These are phyloP conservation scores for Terrapene triunguis DNA, from an alignment of 2,113 vertebrate species.

Conservation along the genomic window DNA sequence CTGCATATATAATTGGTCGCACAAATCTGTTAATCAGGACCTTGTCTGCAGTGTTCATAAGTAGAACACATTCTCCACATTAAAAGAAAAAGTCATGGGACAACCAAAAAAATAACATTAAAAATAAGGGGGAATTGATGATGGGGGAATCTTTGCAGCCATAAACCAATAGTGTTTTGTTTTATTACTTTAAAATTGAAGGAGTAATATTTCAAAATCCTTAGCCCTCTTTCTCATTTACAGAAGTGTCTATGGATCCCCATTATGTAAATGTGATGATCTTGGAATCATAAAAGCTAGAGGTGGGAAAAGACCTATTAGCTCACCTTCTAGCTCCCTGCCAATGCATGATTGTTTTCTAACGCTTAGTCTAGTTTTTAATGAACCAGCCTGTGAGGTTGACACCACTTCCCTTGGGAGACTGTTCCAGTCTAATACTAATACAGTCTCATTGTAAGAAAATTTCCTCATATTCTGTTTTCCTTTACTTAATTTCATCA, in stretches of 20 bases:
- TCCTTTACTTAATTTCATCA: constrained; percentile 10
- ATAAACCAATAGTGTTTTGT: constrained; percentile 48
- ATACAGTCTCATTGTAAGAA: constrained; percentile 41
- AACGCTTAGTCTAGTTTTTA: constrained; percentile 29
- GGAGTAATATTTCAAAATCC: constrained; percentile 44
- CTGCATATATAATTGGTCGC: not conserved
- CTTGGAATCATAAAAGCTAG: constrained; percentile 47
- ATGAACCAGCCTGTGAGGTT: constrained; percentile 56
- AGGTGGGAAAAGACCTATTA: constrained; percentile 61
- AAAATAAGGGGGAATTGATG: constrained; percentile 46
- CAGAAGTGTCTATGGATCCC: constrained; percentile 37
- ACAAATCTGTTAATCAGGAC: accelerated
- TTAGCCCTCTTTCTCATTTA: constrained; percentile 45
- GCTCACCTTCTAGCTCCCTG: constrained; percentile 57
- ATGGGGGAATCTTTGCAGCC: constrained; percentile 54
- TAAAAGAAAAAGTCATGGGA: not conserved
- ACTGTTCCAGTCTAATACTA: constrained; percentile 45
- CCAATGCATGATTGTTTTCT: constrained; percentile 52
- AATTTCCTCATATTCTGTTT: constrained; percentile 43
- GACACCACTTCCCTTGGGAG: constrained; percentile 55
- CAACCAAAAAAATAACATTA: constrained; percentile 20
- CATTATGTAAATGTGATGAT: constrained; percentile 68
- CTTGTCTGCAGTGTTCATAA: not conserved
- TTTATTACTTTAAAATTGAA: constrained; percentile 40
- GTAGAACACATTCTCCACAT: not conserved